These are phyloP conservation scores for Tridacna crocea DNA, from an alignment of 2,888 invertebrate species.

Conservation along the genomic window DNA sequence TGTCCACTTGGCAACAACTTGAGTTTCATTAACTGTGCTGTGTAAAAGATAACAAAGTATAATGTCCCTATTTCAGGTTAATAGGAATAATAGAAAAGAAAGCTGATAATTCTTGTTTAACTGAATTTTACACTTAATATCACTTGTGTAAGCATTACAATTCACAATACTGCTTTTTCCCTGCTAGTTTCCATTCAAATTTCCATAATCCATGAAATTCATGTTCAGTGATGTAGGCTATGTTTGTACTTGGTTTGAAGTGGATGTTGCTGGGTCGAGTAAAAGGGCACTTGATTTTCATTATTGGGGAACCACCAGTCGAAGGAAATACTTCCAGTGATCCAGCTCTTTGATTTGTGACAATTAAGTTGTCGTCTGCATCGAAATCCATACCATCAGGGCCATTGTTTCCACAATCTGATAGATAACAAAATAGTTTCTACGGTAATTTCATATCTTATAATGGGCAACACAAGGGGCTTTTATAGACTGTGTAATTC, in stretches of 20 bases:
- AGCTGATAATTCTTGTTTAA: too few species aligned
- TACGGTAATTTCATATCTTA: too few species aligned
- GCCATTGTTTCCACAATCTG: conserved; percentile 76
- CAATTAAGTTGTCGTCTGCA: conserved; percentile 76
- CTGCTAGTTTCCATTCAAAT: conserved; percentile 77
- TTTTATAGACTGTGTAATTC: neutral
- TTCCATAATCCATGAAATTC: conserved; percentile 78
- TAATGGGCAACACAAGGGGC: neutral
- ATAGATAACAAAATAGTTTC: neutral
- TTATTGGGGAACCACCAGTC: conserved; percentile 72
- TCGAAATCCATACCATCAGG: conserved; percentile 83
- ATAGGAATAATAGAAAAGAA: too few species aligned
- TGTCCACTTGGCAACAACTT: too few species aligned
- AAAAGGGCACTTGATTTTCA: conserved; percentile 79
- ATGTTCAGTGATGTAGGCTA: conserved; percentile 80
- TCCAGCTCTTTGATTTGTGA: conserved; percentile 78
- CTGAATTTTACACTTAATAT: neutral
- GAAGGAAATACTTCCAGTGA: conserved; percentile 79
- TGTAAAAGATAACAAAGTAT: too few species aligned
- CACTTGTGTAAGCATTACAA: conserved; percentile 14
- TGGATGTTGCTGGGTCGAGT: conserved; percentile 78
- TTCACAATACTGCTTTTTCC: conserved; percentile 79
- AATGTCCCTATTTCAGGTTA: too few species aligned
- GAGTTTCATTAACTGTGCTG: too few species aligned
- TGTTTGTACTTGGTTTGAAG: conserved; percentile 73